Conservation (phyloP, 2,797 vertebrate genomes). For the Selene dorsalis region DNA sequence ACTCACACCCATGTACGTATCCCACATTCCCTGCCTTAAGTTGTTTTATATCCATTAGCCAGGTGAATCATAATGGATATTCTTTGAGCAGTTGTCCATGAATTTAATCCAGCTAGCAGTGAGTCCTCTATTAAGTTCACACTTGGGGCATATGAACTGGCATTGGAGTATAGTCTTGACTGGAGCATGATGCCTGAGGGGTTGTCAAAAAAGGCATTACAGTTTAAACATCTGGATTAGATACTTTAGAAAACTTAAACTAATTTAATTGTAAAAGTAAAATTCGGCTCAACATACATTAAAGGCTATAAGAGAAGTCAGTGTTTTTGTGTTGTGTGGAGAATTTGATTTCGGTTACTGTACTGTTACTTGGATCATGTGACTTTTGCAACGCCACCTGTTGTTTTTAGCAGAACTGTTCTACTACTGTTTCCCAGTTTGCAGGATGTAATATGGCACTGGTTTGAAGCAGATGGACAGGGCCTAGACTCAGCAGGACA, state of each 20-base stretch:
- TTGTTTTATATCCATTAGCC: constrained; percentile 36
- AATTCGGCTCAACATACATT: neutral
- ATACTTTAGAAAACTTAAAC: neutral
- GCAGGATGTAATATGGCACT: neutral
- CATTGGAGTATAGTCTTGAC: constrained; percentile 24
- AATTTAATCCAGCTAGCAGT: constrained; percentile 51
- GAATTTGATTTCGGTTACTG: neutral
- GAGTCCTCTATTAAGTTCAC: constrained; percentile 44
- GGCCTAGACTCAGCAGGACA: constrained; percentile 8
- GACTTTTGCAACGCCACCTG: neutral
- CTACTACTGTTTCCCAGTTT: neutral
- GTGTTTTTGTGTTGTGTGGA: too few relatives aligned
- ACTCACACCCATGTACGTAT: constrained; percentile 19
- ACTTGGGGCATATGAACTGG: constrained; percentile 12
- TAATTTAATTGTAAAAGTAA: neutral
- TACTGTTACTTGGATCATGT: neutral
- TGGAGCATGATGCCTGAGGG: constrained; percentile 5
- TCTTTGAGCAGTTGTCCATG: constrained; percentile 31
- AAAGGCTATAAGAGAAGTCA: too few relatives aligned
- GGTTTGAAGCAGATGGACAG: neutral
- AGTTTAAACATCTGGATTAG: constrained; percentile 6
- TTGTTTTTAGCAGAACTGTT: neutral
- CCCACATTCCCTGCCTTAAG: constrained; percentile 25
- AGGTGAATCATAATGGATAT: constrained; percentile 45
- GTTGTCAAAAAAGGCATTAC: neutral